Conservation (phyloP, 1,140 invertebrate genomes). For the Medauroidea extradentata region DNA sequence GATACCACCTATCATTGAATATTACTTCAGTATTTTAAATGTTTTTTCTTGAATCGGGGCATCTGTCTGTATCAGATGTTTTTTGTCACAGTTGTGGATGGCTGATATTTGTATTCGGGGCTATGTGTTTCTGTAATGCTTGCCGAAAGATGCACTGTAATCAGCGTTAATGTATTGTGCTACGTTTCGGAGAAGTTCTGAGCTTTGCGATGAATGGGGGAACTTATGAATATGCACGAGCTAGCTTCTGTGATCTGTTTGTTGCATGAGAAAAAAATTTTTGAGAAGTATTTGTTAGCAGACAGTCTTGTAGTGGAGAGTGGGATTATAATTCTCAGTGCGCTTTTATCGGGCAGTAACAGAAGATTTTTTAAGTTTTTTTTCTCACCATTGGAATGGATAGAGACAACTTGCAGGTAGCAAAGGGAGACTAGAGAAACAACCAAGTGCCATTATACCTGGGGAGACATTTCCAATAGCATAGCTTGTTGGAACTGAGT, state of each 20-base stretch:
- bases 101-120: not conserved
- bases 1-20: not conserved
- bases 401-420: slow-evolving; percentile 2
- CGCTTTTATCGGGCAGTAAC: not conserved
- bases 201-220: not conserved
- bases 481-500: not conserved
- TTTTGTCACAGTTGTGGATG: slow-evolving; percentile 18
- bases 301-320: not conserved
- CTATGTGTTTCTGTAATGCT: not conserved
- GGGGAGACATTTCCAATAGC: slow-evolving; percentile 4
- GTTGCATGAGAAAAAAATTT: slow-evolving; percentile 1
- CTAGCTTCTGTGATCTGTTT: slow-evolving; percentile 21
- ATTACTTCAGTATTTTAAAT: slow-evolving; percentile 8
- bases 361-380: not conserved
- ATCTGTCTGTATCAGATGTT: slow-evolving; percentile 25
- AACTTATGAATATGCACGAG: slow-evolving; percentile 4
- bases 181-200: slow-evolving; percentile 7
- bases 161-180: not conserved
- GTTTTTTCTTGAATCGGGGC: slow-evolving; percentile 5
- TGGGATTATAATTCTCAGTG: not conserved
- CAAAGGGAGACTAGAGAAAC: not conserved
- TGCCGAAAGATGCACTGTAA: not conserved
- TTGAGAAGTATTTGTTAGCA: slow-evolving; percentile 4
- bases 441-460: slow-evolving; percentile 16
- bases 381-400: slow-evolving; percentile 3